Evolutionary conservation across 2,888 invertebrate genomes (phyloP), one percentile per base, ranked within the genome.

Genomic region (Meghimatium bilineatum): DNA sequence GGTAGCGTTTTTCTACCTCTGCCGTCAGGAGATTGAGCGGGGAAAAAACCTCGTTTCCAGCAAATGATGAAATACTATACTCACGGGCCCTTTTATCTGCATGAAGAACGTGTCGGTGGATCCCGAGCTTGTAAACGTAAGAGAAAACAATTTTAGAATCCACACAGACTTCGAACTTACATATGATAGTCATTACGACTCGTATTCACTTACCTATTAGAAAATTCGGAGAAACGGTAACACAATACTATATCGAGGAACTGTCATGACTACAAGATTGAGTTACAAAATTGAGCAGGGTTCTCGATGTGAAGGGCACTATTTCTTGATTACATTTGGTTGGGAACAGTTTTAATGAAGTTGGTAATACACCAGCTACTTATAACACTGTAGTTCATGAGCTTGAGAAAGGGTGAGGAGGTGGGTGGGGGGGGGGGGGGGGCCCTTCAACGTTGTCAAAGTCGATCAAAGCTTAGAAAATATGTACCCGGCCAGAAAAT

Each of bases 1-100:
- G 86, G 87, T 80, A 77, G 49, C 77, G 85, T 74, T 85, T 86
- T 82, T 79, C 67, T 66, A 36, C 36, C 44, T 72, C 78, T 67
- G 74, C 75, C 85, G 82, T 72, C 69, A 75, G 76, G 52, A 77
- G 63, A 63, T 36, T 63, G 75, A 14, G 36, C 29, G 1, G 10
- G 78, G 32, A 32, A 78, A 44, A n/a, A 78, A 44, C 44, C 12
- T 12, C n/a, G 66, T 66, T 34, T 66, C 38, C 67, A 17, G 60
- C 78, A 78, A 78, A 78, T 78, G 78, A 78, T 78, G 78, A 78
- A 78, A 78, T 67, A 44, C 78, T 38, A 78, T 26, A 63, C 66
- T 10, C 78, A 8, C 44, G 23, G 67, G 66, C 78, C 23, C 66
- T 66, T 78, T 67, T 66, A 66, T 67, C 66, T 67, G 44, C 20